Evolutionary conservation across 1,140 invertebrate genomes (phyloP), one percentile per base, ranked within the genome.

Genomic region (Drosophila tristis): DNA sequence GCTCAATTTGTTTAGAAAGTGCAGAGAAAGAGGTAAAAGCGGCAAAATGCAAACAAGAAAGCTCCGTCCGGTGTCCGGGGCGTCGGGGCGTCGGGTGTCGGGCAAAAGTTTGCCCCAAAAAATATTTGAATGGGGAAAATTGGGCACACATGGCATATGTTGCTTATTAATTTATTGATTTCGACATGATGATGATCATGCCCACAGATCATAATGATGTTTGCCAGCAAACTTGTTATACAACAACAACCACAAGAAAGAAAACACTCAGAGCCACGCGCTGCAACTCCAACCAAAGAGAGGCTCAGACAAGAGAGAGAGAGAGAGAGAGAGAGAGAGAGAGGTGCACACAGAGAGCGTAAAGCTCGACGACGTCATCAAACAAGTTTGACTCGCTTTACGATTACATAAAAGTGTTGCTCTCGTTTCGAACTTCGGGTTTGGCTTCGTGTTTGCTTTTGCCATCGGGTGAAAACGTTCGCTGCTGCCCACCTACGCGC

Each of bases 1-100:
- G 80, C 78, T 86, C 86, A 89, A 86, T 90, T 90, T 90, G 86
- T 90, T 87, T 90, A 90, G 86, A 90, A 90, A 90, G 86, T 90
- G 86, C 86, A 82, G 87, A 90, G 86, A 90, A 90, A 86, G 78
- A 70, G 87, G 86, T 90, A 90, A 90, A 90, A 90, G 86, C 86
- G 86, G 87, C 87, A 90, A 90, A 90, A 90, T 90, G 86, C 87
- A 90, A 90, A 87, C 81, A 90, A 90, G 67, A 78, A 49, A 70
- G 63, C 35, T 39, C 35, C 35, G 35, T 35, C 31, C 31, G 31
- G 9, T 9, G 31, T 13, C 35, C 11, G 35, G 2, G 35, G 35
- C 11, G 35, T 13, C 11, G 35, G 2, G 35, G 35, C 11, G 35
- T 13, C 35, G 35, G 9, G 35, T 39, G 35, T 39, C 31, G 11